phyloP scores from a whole-genome alignment of 1,140 invertebrate genomes.

The Drosophila tsacasi region DNA sequence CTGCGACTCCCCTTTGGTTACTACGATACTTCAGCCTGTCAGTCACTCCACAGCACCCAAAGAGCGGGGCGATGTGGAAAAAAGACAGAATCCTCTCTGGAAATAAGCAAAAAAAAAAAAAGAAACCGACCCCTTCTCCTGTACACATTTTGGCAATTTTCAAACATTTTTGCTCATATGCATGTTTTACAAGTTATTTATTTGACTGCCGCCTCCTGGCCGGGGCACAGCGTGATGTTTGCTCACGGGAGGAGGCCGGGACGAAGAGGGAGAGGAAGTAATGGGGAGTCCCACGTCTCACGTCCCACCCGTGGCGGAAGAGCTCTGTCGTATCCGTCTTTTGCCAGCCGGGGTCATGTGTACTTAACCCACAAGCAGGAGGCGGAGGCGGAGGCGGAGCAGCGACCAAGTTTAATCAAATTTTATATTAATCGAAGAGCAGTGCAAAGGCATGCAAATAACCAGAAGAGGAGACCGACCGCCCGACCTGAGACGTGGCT shows the following conservation, averaged over 20 bases:
- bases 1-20: slow-evolving; percentile 39
- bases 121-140: neutral
- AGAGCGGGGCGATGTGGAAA: neutral
- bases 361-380: slow-evolving; percentile 73
- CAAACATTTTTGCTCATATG: slow-evolving; percentile 84
- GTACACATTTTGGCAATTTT: slow-evolving; percentile 69
- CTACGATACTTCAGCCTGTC: slow-evolving; percentile 50
- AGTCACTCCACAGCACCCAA: slow-evolving; percentile 3
- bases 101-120: neutral
- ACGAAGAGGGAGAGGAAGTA: slow-evolving; percentile 11
- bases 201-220: slow-evolving; percentile 63
- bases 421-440: slow-evolving; percentile 83
- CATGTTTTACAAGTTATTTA: slow-evolving; percentile 84
- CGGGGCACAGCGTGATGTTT: slow-evolving; percentile 16
- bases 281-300: slow-evolving; percentile 24
- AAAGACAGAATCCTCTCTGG: slow-evolving; percentile 11
- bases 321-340: slow-evolving; percentile 35
- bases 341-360: slow-evolving; percentile 71
- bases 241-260: neutral
- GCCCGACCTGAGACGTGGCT: slow-evolving; percentile 50
- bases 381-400: neutral
- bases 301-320: slow-evolving; percentile 33
- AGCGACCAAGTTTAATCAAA: slow-evolving; percentile 80
- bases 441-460: slow-evolving; percentile 82
- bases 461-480: slow-evolving; percentile 45